Evolutionary conservation across 2,113 vertebrate species (phyloP).

Genomic region (Sus scrofa): DNA sequence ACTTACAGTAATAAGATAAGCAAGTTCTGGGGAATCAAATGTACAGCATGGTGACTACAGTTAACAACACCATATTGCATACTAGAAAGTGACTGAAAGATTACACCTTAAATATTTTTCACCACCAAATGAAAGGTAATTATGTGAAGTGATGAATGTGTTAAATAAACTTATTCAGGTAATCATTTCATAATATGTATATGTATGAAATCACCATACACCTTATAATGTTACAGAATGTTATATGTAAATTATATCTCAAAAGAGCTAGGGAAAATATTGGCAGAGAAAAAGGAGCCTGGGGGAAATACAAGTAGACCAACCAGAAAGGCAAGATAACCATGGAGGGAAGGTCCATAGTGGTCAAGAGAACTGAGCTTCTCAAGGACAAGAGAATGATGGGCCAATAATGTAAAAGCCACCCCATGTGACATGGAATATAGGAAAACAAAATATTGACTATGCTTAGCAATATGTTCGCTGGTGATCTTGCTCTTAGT

Average conservation of each 20-base stretch:
- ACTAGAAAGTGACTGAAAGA: background rate
- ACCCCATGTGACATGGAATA: background rate
- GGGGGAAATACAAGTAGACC: background rate
- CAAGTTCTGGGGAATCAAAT: background rate
- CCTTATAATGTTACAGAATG: background rate
- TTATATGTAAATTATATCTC: background rate
- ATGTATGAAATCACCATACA: background rate
- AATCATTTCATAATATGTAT: background rate
- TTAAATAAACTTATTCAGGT: too few relatives aligned
- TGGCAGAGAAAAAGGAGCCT: background rate
- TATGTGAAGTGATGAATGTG: background rate
- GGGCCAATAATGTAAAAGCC: background rate
- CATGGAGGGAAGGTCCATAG: rapidly evolving
- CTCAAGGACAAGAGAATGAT: background rate
- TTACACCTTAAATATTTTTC: background rate
- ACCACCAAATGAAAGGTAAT: background rate
- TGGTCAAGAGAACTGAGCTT: background rate
- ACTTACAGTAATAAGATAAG: background rate
- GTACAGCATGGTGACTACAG: background rate
- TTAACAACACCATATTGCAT: background rate
- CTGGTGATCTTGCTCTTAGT: background rate
- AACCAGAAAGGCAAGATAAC: background rate
- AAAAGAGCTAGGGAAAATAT: background rate
- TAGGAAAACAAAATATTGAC: background rate
- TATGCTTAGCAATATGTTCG: background rate